These are phyloP conservation scores for Tetragonula clypearis DNA, from an alignment of 1,140 invertebrate species.

Conservation along the genomic window DNA sequence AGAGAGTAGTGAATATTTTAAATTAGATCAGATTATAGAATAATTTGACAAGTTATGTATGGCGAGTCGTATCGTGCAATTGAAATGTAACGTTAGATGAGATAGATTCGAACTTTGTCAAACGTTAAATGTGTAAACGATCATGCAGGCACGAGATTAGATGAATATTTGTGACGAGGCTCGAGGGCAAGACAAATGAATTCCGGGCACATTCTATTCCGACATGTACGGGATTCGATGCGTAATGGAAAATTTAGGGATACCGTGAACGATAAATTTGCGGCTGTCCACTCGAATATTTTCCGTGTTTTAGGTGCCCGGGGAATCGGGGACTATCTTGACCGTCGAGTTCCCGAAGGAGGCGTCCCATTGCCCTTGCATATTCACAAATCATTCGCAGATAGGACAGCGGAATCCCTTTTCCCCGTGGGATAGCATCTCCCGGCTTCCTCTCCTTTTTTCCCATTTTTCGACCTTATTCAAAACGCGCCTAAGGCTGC, in stretches of 20 bases:
- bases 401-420: slow-evolving; percentile 64
- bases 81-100: too few species aligned
- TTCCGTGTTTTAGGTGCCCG: slow-evolving; percentile 80
- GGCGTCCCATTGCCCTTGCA: slow-evolving; percentile 79
- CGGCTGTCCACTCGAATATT: slow-evolving; percentile 81
- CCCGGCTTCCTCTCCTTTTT: slow-evolving; percentile 60
- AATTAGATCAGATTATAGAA: too few species aligned
- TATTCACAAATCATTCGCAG: slow-evolving; percentile 81
- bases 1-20: too few species aligned
- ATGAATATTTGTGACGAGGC: slow-evolving; percentile 35
- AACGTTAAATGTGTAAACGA: not conserved
- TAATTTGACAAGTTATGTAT: too few species aligned
- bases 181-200: slow-evolving; percentile 64
- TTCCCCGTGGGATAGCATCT: slow-evolving; percentile 62
- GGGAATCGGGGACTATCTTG: slow-evolving; percentile 78
- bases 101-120: not conserved
- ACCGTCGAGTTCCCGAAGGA: slow-evolving; percentile 76
- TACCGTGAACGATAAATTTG: slow-evolving; percentile 78
- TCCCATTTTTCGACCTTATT: slow-evolving; percentile 65
- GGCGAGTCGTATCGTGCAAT: too few species aligned
- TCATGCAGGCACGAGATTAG: not conserved
- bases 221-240: slow-evolving; percentile 72
- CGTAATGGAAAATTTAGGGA: slow-evolving; percentile 81
- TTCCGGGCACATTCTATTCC: slow-evolving; percentile 68
- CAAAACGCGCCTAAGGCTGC: slow-evolving; percentile 44